A percentile compares a stretch with the other conserved stretches of the same genome.
Conservation (phyloP, 2,888 invertebrate genomes). For the Dioctria linearis region DNA sequence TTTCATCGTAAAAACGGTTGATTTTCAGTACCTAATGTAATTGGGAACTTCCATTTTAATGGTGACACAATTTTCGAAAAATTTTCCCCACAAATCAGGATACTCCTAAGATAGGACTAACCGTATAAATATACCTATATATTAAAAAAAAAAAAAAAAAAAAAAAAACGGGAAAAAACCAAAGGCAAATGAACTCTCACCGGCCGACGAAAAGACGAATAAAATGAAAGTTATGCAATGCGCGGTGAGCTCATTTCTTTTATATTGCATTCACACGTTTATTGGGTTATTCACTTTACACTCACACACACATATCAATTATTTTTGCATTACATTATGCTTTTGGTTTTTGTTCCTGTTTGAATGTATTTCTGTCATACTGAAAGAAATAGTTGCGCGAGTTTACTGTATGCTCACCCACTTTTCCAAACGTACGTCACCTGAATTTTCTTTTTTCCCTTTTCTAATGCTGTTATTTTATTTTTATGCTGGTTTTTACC, state of each 20-base stretch:
- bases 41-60: too few relatives aligned
- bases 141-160: too few relatives aligned
- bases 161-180: too few relatives aligned
- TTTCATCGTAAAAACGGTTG: too few relatives aligned
- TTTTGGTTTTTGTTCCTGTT: background rate
- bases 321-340: background rate
- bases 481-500: conserved; percentile 1
- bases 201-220: background rate
- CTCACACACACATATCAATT: too few relatives aligned
- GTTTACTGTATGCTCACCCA: conserved; percentile 59
- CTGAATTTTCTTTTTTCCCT: conserved; percentile 52
- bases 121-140: too few relatives aligned
- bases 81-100: too few relatives aligned
- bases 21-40: too few relatives aligned
- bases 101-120: too few relatives aligned
- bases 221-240: conserved; percentile 46
- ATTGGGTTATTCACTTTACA: conserved; percentile 35
- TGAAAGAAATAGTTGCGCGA: background rate
- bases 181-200: conserved; percentile 41
- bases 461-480: background rate
- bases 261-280: conserved; percentile 38
- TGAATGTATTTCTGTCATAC: conserved; percentile 34
- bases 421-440: conserved; percentile 58
- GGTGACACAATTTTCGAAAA: too few relatives aligned
- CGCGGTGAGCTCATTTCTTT: conserved; percentile 23